These are phyloP conservation scores for Cichlasoma orientale DNA, from an alignment of 2,797 vertebrate species.

Conservation along the genomic window DNA sequence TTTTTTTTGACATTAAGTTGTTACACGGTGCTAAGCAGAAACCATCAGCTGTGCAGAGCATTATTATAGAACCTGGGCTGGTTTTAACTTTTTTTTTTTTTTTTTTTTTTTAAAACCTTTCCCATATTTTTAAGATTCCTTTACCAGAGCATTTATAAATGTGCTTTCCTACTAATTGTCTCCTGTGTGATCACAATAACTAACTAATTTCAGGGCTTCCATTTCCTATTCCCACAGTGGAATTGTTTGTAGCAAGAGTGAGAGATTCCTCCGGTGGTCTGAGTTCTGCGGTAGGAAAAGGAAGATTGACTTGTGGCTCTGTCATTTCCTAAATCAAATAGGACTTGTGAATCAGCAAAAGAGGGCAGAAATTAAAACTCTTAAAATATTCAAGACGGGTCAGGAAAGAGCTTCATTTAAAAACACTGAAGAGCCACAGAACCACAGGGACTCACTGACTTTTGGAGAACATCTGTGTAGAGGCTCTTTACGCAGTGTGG, in stretches of 20 bases:
- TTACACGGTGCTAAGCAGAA: background rate
- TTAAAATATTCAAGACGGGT: slow-evolving; percentile 68
- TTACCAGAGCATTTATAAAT: background rate
- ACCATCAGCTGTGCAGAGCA: background rate
- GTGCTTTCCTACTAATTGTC: background rate
- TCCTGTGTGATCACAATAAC: background rate
- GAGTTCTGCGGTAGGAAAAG: slow-evolving; percentile 53
- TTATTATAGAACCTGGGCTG: background rate
- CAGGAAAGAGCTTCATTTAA: slow-evolving; percentile 56
- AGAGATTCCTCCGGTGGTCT: slow-evolving; percentile 39
- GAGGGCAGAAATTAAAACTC: slow-evolving; percentile 60
- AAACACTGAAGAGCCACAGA: slow-evolving; percentile 59
- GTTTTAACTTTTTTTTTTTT: background rate
- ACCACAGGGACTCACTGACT: slow-evolving; percentile 62
- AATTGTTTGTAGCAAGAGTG: slow-evolving; percentile 16
- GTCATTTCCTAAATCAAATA: slow-evolving; percentile 71
- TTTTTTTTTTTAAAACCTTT: background rate
- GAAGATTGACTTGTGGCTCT: slow-evolving; percentile 64
- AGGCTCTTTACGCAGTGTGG: slow-evolving; percentile 58
- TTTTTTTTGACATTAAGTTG: background rate
- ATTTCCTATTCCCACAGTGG: slow-evolving; percentile 14
- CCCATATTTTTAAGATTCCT: background rate
- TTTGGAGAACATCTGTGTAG: slow-evolving; percentile 69
- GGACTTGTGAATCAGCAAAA: slow-evolving; percentile 73
- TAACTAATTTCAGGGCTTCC: background rate